Base-by-base conservation (phyloP, 1,140 invertebrate genomes). In the Drosophila mauritiana region DNA sequence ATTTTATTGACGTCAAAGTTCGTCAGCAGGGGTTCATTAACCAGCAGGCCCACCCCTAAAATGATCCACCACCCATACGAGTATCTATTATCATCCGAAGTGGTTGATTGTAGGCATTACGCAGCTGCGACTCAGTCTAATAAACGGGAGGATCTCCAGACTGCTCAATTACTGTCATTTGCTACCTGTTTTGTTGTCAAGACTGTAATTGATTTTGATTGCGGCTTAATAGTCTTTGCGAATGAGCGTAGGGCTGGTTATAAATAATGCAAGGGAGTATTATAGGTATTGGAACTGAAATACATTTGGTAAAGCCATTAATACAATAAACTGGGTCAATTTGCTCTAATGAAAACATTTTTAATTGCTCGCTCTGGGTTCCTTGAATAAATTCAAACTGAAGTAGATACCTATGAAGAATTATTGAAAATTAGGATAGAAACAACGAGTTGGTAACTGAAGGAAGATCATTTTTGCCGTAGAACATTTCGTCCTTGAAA, bases 161-260 rank as follows among this genome's bases (percentile, higher is more conserved):
- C 48, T 22, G 46, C 20, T 27, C n/a, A 45, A 73, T 73, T 61
- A 73, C 55, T 61, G 56, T 73, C 54, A 61, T 61, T 59, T 61
- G 40, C 13, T 53, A 31, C 20, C 36, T 17, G 40, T 51, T 52
- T 52, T 46, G 48, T 61, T 40, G 42, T 12, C 48, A 20, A 25
- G 40, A 27, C 12, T 36, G 25, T 52, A 73, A 39, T 48, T 73
- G 46, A 73, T 34, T 73, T 27, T 45, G 13, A 48, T 65, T 17
- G 34, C 15, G 25, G 17, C 17, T 4, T 58, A 27, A 46, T 68
- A 25, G 36, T 20, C 25, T 51, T 51, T 37, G 51, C 42, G 46
- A 70, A 39, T 34, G 34, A 31, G 13, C 31, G 31, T 34, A 51
- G 15, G 37, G 20, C 15, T 49, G 37, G 20, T 22, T 49, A 49